Evolutionary conservation across 1,140 invertebrate genomes (phyloP), one percentile per base, ranked within the genome.

Genomic region (Hyles euphorbiae): DNA sequence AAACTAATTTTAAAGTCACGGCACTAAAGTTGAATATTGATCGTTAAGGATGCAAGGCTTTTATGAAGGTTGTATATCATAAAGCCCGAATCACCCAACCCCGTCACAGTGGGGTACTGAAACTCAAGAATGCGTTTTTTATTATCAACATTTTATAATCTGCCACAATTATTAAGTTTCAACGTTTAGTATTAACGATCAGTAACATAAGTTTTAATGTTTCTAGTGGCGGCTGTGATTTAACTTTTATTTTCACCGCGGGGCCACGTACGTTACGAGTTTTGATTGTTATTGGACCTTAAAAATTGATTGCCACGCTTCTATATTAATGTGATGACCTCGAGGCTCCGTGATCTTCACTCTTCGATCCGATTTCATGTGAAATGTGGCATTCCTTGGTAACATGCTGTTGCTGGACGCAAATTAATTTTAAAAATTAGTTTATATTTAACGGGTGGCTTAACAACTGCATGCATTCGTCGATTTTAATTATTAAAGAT

Each of bases 41-140:
- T 36, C 10, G 32, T 51, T 9, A 32, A 10, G 40, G 22, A 47
- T 34, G 11, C 44, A 54, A 55, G 32, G 10, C 9, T 48, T 47
- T 47, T 34, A 53, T 67, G 40, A 53, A 64, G 65, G 54, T 60
- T 54, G 63, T 68, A 70, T 68, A 73, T 76, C 63, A 74, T 72
- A 72, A 67, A 71, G 63, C 55, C 53, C 54, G 67, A 64, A 75
- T 65, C 64, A 62, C 64, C 67, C 64, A 72, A 72, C 68, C 71
- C 71, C 65, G 61, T 58, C 80, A 34, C 81, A 80, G 76, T 81
- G 71, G 77, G 81, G 62, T 74, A 67, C 70, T 63, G 40, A 56
- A 66, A 63, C 64, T 64, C 67, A 74, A 70, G 74, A 83, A 79
- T 83, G 78, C 70, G 58, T 76, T 78, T 83, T 81, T 78, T 85